A percentile compares a stretch with the other conserved stretches of the same genome.
These are phyloP conservation scores for Dendropsophus ebraccatus DNA, from an alignment of 2,113 vertebrate species.

Conservation along the genomic window DNA sequence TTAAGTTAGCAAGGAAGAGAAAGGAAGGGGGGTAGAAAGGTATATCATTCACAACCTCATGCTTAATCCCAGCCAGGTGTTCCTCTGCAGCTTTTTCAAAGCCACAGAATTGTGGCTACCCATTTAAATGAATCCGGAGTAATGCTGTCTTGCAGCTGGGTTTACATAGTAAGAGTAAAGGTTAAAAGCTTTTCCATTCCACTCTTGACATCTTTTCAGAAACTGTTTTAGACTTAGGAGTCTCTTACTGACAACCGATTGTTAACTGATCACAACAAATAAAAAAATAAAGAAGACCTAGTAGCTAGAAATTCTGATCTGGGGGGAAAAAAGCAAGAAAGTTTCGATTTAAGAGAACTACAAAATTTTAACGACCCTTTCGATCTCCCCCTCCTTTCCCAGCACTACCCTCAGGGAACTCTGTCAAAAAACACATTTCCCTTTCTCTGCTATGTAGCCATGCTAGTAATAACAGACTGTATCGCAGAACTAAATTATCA, in stretches of 20 bases:
- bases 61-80: not conserved
- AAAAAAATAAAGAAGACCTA: not conserved
- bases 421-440: conserved; percentile 47
- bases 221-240: fast-evolving
- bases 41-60: conserved; percentile 17
- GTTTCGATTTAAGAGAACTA: conserved; percentile 44
- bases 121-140: not conserved
- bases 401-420: conserved; percentile 33
- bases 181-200: not conserved
- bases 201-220: not conserved
- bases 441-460: conserved; percentile 57
- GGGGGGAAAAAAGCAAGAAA: conserved; percentile 22
- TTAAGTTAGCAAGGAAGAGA: conserved; percentile 16
- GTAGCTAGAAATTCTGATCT: not conserved
- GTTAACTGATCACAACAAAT: conserved; percentile 46
- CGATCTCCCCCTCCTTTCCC: conserved; percentile 29
- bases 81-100: not conserved
- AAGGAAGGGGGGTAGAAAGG: conserved; percentile 36
- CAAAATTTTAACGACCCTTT: not conserved
- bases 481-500: conserved; percentile 62
- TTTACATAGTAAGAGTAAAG: conserved; percentile 3
- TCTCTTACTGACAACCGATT: not conserved
- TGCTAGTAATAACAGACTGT: conserved; percentile 46
- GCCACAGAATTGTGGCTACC: fast-evolving
- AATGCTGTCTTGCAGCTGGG: conserved; percentile 1